phyloP scores from a whole-genome alignment of 2,888 invertebrate species.

The Nemoura dubitans region DNA sequence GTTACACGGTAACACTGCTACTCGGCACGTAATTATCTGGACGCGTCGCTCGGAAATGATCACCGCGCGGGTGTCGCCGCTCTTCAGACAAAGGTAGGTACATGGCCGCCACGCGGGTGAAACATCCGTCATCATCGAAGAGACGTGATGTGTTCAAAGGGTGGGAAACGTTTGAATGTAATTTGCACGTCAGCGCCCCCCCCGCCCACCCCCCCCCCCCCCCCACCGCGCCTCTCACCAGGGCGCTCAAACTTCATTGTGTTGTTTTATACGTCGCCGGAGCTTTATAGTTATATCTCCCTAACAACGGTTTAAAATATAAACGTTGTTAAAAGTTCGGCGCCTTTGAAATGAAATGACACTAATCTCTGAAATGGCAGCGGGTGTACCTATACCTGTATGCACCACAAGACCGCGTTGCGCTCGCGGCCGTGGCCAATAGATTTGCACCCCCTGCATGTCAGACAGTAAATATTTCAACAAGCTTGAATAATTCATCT shows the following conservation, averaged over 20 bases:
- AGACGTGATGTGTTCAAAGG: background rate
- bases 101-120: background rate
- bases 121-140: background rate
- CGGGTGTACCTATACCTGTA: background rate
- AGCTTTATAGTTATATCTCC: background rate
- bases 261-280: background rate
- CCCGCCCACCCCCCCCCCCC: background rate
- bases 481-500: background rate
- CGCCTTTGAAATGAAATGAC: background rate
- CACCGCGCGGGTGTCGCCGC: too few species aligned
- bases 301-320: background rate
- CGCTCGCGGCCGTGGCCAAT: background rate
- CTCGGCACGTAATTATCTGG: too few species aligned
- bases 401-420: background rate
- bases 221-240: background rate
- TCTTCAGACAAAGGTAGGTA: too few species aligned
- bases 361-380: background rate
- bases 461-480: background rate
- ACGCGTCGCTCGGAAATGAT: too few species aligned
- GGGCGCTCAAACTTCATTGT: background rate
- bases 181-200: conserved; percentile 3
- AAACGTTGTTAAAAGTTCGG: background rate
- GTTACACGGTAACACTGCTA: too few species aligned
- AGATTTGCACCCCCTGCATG: background rate
- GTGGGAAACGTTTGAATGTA: conserved; percentile 9